Evolutionary conservation across 2,888 invertebrate species (phyloP), one percentile per base, ranked within the genome.

Genomic region (Perdita meconis): DNA sequence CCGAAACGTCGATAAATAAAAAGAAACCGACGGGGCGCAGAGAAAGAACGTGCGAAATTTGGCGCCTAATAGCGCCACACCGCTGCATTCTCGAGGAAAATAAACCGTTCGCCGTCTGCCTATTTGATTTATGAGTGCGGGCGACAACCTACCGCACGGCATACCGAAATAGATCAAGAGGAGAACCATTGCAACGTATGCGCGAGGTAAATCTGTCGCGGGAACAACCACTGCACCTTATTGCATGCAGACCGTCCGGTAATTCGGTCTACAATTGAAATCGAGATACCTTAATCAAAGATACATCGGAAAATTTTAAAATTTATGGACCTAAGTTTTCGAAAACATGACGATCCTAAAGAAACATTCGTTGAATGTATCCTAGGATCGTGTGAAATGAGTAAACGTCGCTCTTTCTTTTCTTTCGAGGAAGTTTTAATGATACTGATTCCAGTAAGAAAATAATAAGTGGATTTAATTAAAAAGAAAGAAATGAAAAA

Each of bases 61-160:
- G 79, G 78, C 78, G 80, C 78, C 80, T 74, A 59, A 77, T 80
- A 77, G 76, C 76, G 74, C 71, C 80, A 71, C 76, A 72, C 76
- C 56, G 78, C 59, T 71, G 64, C 78, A 79, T 72, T 79, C 78
- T 60, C 71, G 84, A 78, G 68, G 67, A 79, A 79, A 79, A 78
- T 79, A 79, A 79, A 79, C 79, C 79, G 50, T 69, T 79, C 61
- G 60, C 79, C 60, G 79, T 72, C 79, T 61, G 78, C 84, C 86
- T 85, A 86, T 89, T 90, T 90, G 90, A 90, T 90, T 91, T 91
- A 90, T 88, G 88, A 87, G 81, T 79, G 84, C 85, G 81, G 74
- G 83, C 87, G 87, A 87, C 89, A 90, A 90, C 90, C 90, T 90
- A 90, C 90, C 90, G 88, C 90, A 87, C 86, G 82, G 86, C 86